Evolutionary conservation across 2,797 vertebrate genomes (phyloP).

Genomic region (Anas acuta): DNA sequence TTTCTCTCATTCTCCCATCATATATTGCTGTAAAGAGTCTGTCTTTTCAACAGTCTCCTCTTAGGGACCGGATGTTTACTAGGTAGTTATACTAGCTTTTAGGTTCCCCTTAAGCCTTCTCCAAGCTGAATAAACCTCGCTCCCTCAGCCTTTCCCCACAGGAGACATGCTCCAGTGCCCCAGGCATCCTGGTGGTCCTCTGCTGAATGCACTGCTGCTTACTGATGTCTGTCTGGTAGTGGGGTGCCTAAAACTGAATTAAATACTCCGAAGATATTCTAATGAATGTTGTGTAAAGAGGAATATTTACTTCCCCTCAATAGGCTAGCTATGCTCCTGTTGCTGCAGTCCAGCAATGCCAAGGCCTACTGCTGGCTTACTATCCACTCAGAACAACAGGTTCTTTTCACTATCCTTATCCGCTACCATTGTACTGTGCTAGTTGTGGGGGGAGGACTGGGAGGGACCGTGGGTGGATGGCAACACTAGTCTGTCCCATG

Average conservation of each 20-base stretch:
- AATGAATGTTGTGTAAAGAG: not conserved
- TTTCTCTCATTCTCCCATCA: not conserved
- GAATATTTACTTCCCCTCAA: not conserved
- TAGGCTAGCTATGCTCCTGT: not conserved
- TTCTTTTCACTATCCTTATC: not conserved
- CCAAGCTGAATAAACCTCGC: not conserved
- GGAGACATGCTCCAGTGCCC: not conserved
- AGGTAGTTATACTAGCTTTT: not conserved
- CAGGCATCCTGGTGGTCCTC: not conserved
- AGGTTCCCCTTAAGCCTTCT: not conserved
- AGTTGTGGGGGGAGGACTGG: too few species aligned
- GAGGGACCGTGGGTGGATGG: too few species aligned
- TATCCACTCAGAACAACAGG: not conserved
- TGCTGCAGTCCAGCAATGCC: not conserved
- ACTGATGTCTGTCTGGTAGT: not conserved
- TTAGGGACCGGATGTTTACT: not conserved
- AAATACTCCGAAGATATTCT: not conserved
- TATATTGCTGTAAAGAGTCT: not conserved
- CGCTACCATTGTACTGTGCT: not conserved
- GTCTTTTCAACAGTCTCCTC: not conserved
- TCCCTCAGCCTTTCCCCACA: not conserved
- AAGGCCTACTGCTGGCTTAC: not conserved
- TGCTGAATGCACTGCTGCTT: not conserved
- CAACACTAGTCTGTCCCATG: not conserved
- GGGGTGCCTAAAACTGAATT: not conserved